Conservation (phyloP, 2,888 invertebrate genomes). For the Apamea monoglypha region DNA sequence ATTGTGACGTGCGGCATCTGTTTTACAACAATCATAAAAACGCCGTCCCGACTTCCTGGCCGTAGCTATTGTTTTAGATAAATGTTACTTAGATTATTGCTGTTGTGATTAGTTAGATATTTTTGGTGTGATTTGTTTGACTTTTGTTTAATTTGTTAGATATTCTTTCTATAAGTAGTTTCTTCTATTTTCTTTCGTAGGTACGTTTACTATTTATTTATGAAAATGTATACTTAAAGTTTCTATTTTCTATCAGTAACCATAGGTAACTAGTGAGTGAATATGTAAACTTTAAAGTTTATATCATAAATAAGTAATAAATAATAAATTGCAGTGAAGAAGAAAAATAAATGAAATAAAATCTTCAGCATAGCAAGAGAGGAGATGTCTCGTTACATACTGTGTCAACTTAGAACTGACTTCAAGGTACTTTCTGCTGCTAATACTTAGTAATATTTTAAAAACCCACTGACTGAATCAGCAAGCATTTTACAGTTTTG, state of each 20-base stretch:
- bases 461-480: background rate
- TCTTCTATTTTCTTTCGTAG: background rate
- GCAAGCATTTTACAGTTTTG: background rate
- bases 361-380: background rate
- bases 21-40: constrained; percentile 19
- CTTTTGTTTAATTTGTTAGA: background rate
- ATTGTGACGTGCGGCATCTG: constrained; percentile 13
- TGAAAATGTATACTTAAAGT: background rate
- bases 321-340: background rate
- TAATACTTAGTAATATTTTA: background rate
- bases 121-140: background rate
- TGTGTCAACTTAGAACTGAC: background rate
- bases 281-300: background rate
- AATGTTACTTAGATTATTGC: constrained; percentile 9
- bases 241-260: background rate
- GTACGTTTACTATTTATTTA: background rate
- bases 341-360: background rate
- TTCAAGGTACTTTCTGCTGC: background rate
- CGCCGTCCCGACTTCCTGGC: constrained; percentile 28
- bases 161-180: background rate
- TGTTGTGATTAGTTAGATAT: constrained; percentile 24
- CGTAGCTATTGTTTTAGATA: constrained; percentile 2
- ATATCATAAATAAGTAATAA: background rate
- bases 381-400: background rate
- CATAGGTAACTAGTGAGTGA: background rate